A percentile compares a stretch with the other conserved stretches of the same genome.
phyloP scores from a whole-genome alignment of 1,140 invertebrate species.

The Parasteatoda tepidariorum region DNA sequence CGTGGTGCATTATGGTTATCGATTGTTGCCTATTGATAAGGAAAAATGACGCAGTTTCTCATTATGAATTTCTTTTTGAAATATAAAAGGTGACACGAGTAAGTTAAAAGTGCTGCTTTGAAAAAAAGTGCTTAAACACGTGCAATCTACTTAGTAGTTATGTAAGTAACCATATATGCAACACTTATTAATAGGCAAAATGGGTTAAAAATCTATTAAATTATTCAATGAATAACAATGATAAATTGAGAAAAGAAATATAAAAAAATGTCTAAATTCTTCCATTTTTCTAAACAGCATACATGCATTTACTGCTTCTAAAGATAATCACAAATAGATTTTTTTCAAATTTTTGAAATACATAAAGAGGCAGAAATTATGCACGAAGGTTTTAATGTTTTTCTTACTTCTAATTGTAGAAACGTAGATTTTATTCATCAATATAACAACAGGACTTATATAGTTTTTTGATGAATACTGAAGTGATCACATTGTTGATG shows the following conservation, averaged over 20 bases:
- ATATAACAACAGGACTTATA: neutral
- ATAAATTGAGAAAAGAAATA: conserved; percentile 11
- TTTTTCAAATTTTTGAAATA: neutral
- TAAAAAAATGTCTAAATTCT: neutral
- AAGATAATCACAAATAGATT: neutral
- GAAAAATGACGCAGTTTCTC: neutral
- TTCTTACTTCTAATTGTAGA: neutral
- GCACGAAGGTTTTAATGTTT: neutral
- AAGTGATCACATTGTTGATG: neutral
- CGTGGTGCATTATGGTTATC: too few species aligned
- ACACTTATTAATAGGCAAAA: conserved; percentile 23
- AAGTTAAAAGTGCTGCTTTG: neutral
- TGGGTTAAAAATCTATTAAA: conserved; percentile 25
- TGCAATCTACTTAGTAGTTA: neutral
- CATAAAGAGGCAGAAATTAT: neutral
- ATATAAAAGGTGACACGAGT: neutral
- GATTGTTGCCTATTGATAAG: too few species aligned
- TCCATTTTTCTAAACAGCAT: conserved; percentile 22
- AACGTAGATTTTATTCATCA: neutral
- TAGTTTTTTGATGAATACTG: neutral
- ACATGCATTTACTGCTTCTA: conserved; percentile 41
- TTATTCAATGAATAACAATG: neutral
- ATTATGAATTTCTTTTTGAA: neutral
- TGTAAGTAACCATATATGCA: conserved; percentile 31
- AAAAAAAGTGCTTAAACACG: conserved; percentile 37